Conservation (phyloP, 2,888 invertebrate species). For the Ochropacha duplaris region DNA sequence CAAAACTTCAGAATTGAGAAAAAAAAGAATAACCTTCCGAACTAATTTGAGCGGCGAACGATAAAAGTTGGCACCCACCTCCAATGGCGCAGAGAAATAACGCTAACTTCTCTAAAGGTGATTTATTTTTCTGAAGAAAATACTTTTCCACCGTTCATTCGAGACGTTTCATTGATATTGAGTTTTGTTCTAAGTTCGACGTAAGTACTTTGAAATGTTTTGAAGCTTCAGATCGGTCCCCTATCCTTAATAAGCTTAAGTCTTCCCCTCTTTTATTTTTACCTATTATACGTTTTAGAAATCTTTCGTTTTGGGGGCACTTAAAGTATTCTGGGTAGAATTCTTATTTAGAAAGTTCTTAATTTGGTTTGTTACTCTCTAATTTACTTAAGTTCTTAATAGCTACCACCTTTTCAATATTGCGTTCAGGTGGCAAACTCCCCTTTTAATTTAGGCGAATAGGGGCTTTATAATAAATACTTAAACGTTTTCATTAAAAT, state of each 20-base stretch:
- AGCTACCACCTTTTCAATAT: slow-evolving; percentile 47
- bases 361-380: slow-evolving; percentile 55
- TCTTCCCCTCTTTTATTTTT: slow-evolving; percentile 46
- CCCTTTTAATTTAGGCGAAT: slow-evolving; percentile 35
- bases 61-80: slow-evolving; percentile 70
- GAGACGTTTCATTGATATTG: slow-evolving; percentile 74
- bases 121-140: slow-evolving; percentile 75
- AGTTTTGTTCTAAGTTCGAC: slow-evolving; percentile 71
- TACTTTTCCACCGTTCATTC: slow-evolving; percentile 61
- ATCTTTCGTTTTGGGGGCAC: slow-evolving; percentile 44
- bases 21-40: slow-evolving; percentile 56
- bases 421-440: slow-evolving; percentile 28
- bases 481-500: slow-evolving; percentile 48
- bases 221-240: slow-evolving; percentile 46
- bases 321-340: slow-evolving; percentile 40
- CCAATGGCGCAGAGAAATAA: slow-evolving; percentile 63
- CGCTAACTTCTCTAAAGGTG: slow-evolving; percentile 66
- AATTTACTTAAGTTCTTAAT: slow-evolving; percentile 58
- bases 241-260: slow-evolving; percentile 67
- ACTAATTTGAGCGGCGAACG: slow-evolving; percentile 72
- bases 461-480: slow-evolving; percentile 44
- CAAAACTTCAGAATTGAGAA: slow-evolving; percentile 68
- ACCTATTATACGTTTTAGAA: slow-evolving; percentile 57
- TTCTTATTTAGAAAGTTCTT: slow-evolving; percentile 47
- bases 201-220: slow-evolving; percentile 68